Evolutionary conservation across 2,888 invertebrate species (phyloP).

Genomic region (Uloborus plumipes): DNA sequence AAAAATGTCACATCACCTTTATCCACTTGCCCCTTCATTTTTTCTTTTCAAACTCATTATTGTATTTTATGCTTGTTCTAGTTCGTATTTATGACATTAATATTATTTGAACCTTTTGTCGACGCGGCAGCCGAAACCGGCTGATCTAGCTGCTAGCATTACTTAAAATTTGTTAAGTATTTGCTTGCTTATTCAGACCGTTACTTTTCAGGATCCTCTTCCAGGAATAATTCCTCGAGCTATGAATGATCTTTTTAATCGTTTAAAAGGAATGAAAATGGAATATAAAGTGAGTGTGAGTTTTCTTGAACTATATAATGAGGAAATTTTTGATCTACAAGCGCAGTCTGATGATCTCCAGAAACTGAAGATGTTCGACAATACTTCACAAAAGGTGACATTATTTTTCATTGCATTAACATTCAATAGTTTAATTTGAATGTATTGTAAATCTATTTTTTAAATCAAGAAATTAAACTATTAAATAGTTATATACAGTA

Average conservation of each 20-base stretch:
- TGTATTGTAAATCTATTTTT: no score
- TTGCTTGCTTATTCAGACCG: neutral
- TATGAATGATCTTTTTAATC: conserved; percentile 89
- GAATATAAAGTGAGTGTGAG: conserved; percentile 93
- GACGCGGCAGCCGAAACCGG: no score
- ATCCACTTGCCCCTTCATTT: no score
- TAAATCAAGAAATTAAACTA: no score
- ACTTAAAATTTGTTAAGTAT: neutral
- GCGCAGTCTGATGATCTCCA: conserved; percentile 78
- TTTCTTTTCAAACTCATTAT: no score
- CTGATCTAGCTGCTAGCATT: neutral
- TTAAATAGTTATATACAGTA: no score
- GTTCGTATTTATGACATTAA: no score
- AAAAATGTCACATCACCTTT: no score
- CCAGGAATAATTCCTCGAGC: conserved; percentile 94
- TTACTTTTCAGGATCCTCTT: conserved; percentile 79
- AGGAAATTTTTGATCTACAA: conserved; percentile 93
- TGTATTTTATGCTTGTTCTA: no score
- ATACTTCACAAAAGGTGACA: conserved; percentile 71
- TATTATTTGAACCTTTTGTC: no score
- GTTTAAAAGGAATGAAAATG: conserved; percentile 78
- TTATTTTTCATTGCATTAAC: neutral
- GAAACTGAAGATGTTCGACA: conserved; percentile 74
- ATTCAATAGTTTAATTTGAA: neutral
- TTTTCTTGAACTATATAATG: conserved; percentile 95